These are phyloP conservation scores for Panulirus ornatus DNA, from an alignment of 1,140 invertebrate genomes.

Conservation along the genomic window DNA sequence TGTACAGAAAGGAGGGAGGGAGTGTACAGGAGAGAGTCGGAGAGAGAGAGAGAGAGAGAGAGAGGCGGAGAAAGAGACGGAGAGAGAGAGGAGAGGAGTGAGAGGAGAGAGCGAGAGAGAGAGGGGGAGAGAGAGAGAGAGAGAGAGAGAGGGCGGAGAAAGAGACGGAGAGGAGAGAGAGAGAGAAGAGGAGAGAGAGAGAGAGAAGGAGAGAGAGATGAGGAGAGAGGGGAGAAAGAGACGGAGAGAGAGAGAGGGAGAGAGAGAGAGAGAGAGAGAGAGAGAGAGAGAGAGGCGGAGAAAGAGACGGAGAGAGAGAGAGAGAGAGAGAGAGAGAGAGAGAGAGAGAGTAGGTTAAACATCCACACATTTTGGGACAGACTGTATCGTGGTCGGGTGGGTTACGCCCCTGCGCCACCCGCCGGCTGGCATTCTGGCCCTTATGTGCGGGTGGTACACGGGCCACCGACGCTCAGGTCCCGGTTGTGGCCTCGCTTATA, in stretches of 20 bases:
- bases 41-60: conserved; percentile 7
- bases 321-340: conserved; percentile 50
- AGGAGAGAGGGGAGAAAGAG: not conserved
- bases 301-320: conserved; percentile 45
- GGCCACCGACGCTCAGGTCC: too few relatives aligned
- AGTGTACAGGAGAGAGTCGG: too few relatives aligned
- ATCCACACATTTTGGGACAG: too few relatives aligned
- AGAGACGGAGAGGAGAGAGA: not conserved
- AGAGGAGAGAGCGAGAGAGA: not conserved
- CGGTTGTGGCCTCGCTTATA: too few relatives aligned
- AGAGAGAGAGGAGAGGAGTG: not conserved
- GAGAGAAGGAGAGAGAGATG: not conserved
- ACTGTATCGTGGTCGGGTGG: too few relatives aligned
- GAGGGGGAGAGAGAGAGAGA: not conserved
- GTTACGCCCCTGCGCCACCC: too few relatives aligned
- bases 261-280: conserved; percentile 34
- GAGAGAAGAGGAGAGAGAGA: conserved; percentile 9
- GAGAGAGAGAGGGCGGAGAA: not conserved
- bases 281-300: conserved; percentile 41
- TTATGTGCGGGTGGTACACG: too few relatives aligned
- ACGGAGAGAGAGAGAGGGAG: not conserved
- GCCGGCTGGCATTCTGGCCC: too few relatives aligned
- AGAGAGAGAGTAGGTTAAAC: not conserved
- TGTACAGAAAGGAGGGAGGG: not conserved
- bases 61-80: not conserved